Percentiles rank a stretch among this genome's conserved stretches.
phyloP scores from a whole-genome alignment of 2,113 vertebrate genomes.

The Pteruthius melanotis region DNA sequence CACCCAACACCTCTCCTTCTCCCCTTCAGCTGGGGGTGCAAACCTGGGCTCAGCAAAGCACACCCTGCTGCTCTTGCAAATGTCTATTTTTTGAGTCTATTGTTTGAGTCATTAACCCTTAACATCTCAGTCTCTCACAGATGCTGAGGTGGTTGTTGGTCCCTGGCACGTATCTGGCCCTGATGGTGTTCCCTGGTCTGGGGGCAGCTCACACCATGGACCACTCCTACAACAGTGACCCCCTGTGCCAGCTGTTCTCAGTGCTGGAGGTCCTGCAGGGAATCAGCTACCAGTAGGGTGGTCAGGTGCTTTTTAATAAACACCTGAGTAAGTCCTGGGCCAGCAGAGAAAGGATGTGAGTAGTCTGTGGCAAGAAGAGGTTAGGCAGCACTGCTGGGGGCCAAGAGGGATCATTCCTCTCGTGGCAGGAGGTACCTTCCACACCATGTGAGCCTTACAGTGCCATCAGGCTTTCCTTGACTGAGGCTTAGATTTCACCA shows the following conservation, averaged over 20 bases:
- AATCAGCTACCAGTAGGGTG: no score
- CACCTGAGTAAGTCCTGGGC: neutral
- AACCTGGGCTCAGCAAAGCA: neutral
- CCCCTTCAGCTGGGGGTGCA: neutral
- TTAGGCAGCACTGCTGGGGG: neutral
- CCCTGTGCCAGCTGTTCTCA: neutral
- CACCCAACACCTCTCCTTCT: neutral
- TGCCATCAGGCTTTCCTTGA: fast-evolving
- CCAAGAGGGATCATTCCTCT: neutral
- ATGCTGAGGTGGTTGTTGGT: neutral
- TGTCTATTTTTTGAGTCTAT: no score
- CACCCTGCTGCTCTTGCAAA: neutral
- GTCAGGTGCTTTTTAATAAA: neutral
- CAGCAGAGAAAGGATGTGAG: neutral
- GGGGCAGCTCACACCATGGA: neutral
- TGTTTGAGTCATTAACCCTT: neutral
- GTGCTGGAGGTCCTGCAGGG: neutral
- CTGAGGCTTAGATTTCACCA: neutral
- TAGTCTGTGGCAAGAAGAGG: neutral
- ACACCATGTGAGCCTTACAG: neutral
- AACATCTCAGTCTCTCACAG: neutral
- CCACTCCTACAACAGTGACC: neutral
- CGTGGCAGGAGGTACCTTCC: neutral
- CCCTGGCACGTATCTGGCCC: neutral
- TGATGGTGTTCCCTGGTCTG: neutral